Conservation (phyloP, 37 sponge, comb jelly and placozoan genomes). For the Eunapius fragilis region DNA sequence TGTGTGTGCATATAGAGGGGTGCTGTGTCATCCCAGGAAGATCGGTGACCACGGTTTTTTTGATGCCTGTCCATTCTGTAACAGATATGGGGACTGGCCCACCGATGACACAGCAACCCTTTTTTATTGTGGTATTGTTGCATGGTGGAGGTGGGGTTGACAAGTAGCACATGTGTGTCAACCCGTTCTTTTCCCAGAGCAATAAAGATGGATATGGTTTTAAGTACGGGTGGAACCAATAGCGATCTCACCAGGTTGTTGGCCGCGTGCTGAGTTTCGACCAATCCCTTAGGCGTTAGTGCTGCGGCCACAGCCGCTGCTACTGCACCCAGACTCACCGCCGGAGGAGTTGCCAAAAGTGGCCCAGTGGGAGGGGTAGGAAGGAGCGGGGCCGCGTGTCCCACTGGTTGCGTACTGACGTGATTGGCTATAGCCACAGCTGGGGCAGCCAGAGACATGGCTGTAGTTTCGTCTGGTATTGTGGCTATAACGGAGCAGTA, state of each 20-base stretch:
- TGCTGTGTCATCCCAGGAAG: no score
- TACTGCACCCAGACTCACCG: constrained; percentile 9
- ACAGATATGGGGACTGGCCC: no score
- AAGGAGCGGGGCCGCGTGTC: constrained; percentile 65
- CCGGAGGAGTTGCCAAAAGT: constrained; percentile 10
- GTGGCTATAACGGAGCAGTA: constrained; percentile 13
- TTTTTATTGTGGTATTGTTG: no score
- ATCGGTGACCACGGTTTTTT: no score
- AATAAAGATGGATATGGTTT: not conserved
- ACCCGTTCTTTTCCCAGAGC: not conserved
- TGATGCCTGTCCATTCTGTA: no score
- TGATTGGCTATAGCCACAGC: constrained; percentile 55
- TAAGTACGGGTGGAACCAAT: not conserved
- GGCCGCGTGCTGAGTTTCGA: not conserved
- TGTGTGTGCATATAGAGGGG: no score
- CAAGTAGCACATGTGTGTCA: not conserved
- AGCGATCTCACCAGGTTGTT: not conserved
- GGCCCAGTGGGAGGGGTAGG: constrained; percentile 67
- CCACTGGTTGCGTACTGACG: constrained; percentile 8
- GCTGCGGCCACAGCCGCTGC: constrained; percentile 8
- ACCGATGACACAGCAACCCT: no score
- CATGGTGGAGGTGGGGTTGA: not conserved
- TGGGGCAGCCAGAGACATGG: constrained; percentile 76
- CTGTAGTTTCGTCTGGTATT: constrained; percentile 63
- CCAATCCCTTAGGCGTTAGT: not conserved